Base-by-base conservation (phyloP, 2,113 vertebrate species). In the Lynx canadensis region DNA sequence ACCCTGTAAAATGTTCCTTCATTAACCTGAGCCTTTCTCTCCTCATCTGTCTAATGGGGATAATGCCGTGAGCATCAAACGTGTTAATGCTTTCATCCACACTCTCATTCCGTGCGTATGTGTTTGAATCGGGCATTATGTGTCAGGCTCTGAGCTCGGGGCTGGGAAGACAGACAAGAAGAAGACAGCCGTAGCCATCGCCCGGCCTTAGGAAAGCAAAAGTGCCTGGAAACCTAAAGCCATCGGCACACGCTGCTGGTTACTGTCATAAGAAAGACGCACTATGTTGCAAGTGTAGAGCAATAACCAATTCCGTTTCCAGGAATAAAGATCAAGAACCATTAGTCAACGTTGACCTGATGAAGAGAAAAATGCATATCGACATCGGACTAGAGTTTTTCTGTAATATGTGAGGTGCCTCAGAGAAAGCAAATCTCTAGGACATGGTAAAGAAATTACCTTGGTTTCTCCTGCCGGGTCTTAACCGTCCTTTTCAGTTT, bases 31-130 rank as follows among this genome's bases (percentile, higher is more conserved):
- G 9, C 66, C 68, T 45, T 25, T 33, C 55, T 38, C 57, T 66
- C n/a, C 79, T 80, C 15, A 52, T 91, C 76, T 89, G 76, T 86
- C 78, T 89, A 71, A 95, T 52, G 23, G 84, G 36, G 50, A 76
- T 76, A 63, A 89, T 33, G 15, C 12, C 10, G 0, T 16, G n/a
- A 69, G 13, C 10, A 31, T 74, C 31, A 19, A 12, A 45, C 1
- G 3, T 36, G 33, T 78, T 15, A 4, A 36, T 1, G 4, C 15
- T 60, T 94, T 57, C 2, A 4, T n/a, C 45, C 31, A 21, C 63
- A 78, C 14, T 50, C 18, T 11, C 8, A 10, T 68, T 38, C 33
- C 14, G 18, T 13, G 60, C 8, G 7, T 31, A 21, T 45, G 81
- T 81, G 5, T 88, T 45, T 52, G 63, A 89, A 27, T 55, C 55